Percentiles rank a stretch among this genome's conserved stretches.
These are phyloP conservation scores for Nothobranchius kuhntae DNA, from an alignment of 2,113 vertebrate genomes.

Conservation along the genomic window DNA sequence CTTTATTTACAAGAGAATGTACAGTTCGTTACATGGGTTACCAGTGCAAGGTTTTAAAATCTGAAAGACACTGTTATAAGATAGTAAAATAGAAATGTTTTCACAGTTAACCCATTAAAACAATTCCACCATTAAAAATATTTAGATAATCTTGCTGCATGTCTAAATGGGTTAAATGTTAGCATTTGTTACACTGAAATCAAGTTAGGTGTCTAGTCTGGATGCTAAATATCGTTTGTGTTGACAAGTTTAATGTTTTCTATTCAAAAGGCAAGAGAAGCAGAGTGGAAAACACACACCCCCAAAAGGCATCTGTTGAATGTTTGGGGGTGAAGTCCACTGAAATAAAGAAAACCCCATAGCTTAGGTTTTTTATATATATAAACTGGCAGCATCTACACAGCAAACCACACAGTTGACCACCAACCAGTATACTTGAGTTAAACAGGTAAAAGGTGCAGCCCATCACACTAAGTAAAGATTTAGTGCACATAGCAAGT, in stretches of 20 bases:
- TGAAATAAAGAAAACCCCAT: conserved; percentile 33
- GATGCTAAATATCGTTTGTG: conserved; percentile 26
- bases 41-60: conserved; percentile 89
- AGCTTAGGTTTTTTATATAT: conserved; percentile 33
- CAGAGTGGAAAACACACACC: conserved; percentile 1
- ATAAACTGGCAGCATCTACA: conserved; percentile 34
- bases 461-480: conserved; percentile 11
- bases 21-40: conserved; percentile 99
- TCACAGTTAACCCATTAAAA: conserved; percentile 27
- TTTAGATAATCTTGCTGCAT: neutral
- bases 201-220: conserved; percentile 18
- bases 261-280: conserved; percentile 46
- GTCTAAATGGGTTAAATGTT: conserved; percentile 25
- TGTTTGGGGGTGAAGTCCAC: conserved; percentile 18
- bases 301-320: conserved; percentile 55
- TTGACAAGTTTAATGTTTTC: conserved; percentile 12
- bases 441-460: conserved; percentile 39
- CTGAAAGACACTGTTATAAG: conserved; percentile 69
- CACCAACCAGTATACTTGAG: conserved; percentile 35
- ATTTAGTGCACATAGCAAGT: conserved; percentile 81
- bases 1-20: conserved; percentile 99
- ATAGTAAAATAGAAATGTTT: conserved; percentile 46
- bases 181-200: conserved; percentile 36
- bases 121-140: neutral
- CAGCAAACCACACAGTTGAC: conserved; percentile 66